Base-by-base conservation (phyloP, 2,113 vertebrate species). In the Ophiodon elongatus region DNA sequence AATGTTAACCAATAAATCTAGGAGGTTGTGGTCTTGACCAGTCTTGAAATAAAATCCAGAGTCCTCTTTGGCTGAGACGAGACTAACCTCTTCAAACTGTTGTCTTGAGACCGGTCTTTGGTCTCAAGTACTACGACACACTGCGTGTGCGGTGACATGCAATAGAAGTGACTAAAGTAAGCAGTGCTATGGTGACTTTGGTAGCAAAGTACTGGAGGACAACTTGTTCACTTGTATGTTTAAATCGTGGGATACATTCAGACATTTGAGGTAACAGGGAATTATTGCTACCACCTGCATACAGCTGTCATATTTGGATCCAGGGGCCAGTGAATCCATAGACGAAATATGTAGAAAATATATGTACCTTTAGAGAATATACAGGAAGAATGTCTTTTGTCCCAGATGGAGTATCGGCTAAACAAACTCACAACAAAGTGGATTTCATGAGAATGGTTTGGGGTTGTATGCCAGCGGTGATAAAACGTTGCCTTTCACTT, bases 401-500 rank as follows among this genome's bases (percentile, higher is more conserved):
- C 89, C 88, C 83, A 80, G 69, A 77, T 87, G 80, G 83, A 73
- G 76, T 80, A 89, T 88, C 75, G 86, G 76, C 81, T 93, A 90
- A 92, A 85, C 84, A 90, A 89, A 89, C 79, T 87, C 79, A 78
- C 87, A 86, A 85, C 73, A 67, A 75, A 88, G 80, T 81, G 78
- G 79, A 86, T 84, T 90, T 93, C 85, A 90, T 85, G 77, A 80
- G 74, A 88, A 76, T 56, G 54, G 84, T 77, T 82, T 84, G n/a
- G 65, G 76, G 82, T 82, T 71, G 52, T 21, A 17, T 50, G 76
- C 90, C 86, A 86, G 80, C 29, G 25, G 76, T 86, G 83, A 89
- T 91, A 91, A 82, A 85, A 88, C 50, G 25, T 79, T 76, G 80
- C 79, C 75, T 82, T 31, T 82, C 39, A 59, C 70, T 85, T 85